Base-by-base conservation (phyloP, 2,888 invertebrate genomes). In the Andrena marginata region DNA sequence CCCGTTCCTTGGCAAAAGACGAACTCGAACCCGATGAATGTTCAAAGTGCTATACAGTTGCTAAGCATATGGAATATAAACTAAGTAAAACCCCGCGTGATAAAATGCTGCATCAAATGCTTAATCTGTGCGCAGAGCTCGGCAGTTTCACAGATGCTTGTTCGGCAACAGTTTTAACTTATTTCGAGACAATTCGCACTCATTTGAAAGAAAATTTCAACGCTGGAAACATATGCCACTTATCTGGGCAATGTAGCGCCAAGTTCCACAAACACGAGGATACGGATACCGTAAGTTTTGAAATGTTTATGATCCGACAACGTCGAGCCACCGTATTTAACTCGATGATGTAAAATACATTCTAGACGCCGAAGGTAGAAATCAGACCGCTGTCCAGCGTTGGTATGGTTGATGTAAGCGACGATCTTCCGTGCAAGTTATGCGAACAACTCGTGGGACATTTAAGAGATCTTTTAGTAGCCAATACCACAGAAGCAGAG, bases 401-500 rank as follows among this genome's bases (percentile, higher is more conserved):
- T 82, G 96, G 96, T 72, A 94, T 95, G 90, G 94, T 95, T 20
- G 94, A 94, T 60, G 91, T 96, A n/a, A 94, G 93, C 54, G 96
- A 96, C 88, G 96, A 97, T 91, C 95, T 97, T 70, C 96, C 98
- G 0, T 98, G 98, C 93, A 97, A 98, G 90, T 95, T 98, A 75
- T 98, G 98, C 94, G 96, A 97, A 90, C 97, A 98, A 93, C 94
- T 98, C 68, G 97, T 98, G 0, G 94, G 95, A 29, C 98, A 98
- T 94, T 95, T 98, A 86, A 96, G 96, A 82, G 97, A 98, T 92
- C 95, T 98, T 6, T 94, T 98, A 31, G 95, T 97, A 35, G 97
- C 98, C 23, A 98, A 98, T 92, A 98, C 98, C 0, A 98, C 98
- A 0, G 97, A 97, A 93, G 89, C 94, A 0, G 97, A 98, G 94